phyloP scores from a whole-genome alignment of 2,888 invertebrate genomes.

The Dichetophora obliterata region DNA sequence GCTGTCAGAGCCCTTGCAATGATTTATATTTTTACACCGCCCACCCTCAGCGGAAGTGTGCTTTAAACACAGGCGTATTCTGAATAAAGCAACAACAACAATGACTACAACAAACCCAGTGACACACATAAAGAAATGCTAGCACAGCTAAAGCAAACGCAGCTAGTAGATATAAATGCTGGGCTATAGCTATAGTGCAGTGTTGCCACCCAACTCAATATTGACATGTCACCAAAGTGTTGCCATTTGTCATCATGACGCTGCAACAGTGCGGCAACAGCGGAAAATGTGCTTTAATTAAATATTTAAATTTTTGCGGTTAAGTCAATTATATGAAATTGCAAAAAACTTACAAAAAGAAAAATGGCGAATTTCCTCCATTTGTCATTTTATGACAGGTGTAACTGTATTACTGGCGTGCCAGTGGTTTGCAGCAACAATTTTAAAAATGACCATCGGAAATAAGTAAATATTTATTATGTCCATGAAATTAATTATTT shows the following conservation, averaged over 20 bases:
- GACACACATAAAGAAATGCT: slow-evolving; percentile 1
- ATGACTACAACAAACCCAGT: slow-evolving; percentile 3
- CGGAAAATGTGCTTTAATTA: slow-evolving; percentile 25
- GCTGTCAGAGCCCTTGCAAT: background rate
- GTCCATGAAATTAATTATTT: slow-evolving; percentile 16
- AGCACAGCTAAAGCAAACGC: background rate
- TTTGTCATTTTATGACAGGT: background rate
- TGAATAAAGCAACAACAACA: background rate
- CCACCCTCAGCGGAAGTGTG: no score
- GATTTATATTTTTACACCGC: background rate
- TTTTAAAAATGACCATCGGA: background rate
- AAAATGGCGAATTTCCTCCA: background rate
- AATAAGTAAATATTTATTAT: slow-evolving; percentile 3
- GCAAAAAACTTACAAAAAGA: background rate
- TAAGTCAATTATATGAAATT: slow-evolving; percentile 20
- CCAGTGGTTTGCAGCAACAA: background rate
- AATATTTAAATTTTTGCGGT: slow-evolving; percentile 27
- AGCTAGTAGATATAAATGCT: no score
- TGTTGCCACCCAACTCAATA: background rate
- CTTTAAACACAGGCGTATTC: no score
- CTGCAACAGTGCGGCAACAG: background rate
- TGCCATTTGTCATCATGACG: slow-evolving; percentile 23
- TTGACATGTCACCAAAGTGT: slow-evolving; percentile 24
- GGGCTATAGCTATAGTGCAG: background rate
- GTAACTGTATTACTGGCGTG: background rate